These are phyloP conservation scores for Torymus texanus DNA, from an alignment of 2,888 invertebrate species.

Conservation along the genomic window DNA sequence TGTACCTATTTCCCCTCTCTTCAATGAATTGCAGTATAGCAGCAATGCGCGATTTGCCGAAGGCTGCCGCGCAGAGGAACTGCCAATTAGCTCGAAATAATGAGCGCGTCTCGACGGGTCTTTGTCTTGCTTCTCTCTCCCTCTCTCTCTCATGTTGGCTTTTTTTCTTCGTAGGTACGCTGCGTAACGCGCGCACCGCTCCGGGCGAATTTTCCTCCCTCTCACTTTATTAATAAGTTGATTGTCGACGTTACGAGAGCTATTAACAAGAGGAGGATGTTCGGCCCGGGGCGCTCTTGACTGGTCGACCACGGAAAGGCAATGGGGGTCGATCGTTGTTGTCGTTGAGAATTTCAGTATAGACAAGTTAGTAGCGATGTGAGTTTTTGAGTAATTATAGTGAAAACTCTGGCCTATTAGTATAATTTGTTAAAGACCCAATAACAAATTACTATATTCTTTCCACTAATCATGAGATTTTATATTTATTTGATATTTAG, in stretches of 20 bases:
- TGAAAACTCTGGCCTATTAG: background rate
- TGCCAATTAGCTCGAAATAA: conserved; percentile 75
- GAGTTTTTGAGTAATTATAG: background rate
- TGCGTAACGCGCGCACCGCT: no score
- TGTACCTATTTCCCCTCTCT: no score
- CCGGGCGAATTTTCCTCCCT: no score
- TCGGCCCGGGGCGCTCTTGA: conserved; percentile 26
- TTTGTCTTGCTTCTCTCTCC: conserved; percentile 35
- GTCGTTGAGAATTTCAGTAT: conserved; percentile 16
- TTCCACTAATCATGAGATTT: no score
- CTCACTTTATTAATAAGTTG: conserved; percentile 56
- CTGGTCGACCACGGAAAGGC: conserved; percentile 2
- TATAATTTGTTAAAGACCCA: no score
- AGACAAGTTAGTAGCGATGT: background rate
- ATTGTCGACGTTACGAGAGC: conserved; percentile 48
- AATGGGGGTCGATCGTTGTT: background rate
- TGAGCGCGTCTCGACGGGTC: conserved; percentile 71
- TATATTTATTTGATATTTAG: no score
- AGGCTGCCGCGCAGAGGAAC: conserved; percentile 62
- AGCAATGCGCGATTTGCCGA: conserved; percentile 24
- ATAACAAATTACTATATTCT: no score
- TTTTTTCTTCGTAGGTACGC: no score
- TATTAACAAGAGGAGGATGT: conserved; percentile 50
- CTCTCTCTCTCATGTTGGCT: no score
- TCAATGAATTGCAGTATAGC: background rate